These are phyloP conservation scores for Sylvilagus bachmani DNA, from an alignment of 2,113 vertebrate species.

Conservation along the genomic window DNA sequence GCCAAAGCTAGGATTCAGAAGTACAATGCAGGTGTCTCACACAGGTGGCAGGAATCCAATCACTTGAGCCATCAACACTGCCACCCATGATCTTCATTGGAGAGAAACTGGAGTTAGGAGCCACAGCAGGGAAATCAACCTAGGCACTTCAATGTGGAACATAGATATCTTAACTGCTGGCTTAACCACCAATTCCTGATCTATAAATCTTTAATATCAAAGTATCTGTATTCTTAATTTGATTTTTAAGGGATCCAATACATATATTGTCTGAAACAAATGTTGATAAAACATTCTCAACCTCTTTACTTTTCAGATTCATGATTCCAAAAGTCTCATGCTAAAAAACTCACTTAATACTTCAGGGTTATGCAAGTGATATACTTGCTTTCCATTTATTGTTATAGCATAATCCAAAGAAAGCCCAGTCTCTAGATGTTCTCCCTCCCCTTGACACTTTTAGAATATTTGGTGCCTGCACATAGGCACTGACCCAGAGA, in stretches of 20 bases:
- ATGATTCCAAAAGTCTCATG: background rate
- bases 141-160: too few species aligned
- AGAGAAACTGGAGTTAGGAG: too few species aligned
- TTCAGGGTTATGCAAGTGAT: background rate
- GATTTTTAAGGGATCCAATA: background rate
- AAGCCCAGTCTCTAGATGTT: background rate
- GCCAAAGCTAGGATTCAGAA: too few species aligned
- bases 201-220: background rate
- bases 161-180: too few species aligned
- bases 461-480: background rate
- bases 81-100: too few species aligned
- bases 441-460: background rate
- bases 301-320: background rate
- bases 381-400: background rate
- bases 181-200: too few species aligned
- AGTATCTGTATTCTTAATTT: background rate
- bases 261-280: background rate
- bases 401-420: background rate
- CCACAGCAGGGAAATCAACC: too few species aligned
- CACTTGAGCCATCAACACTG: too few species aligned
- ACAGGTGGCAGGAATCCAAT: too few species aligned
- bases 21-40: too few species aligned
- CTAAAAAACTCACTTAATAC: background rate
- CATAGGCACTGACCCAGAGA: background rate
- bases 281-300: background rate